A percentile compares a stretch with the other conserved stretches of the same genome.
phyloP scores from a whole-genome alignment of 2,113 vertebrate genomes.

The Calyptomena viridis region DNA sequence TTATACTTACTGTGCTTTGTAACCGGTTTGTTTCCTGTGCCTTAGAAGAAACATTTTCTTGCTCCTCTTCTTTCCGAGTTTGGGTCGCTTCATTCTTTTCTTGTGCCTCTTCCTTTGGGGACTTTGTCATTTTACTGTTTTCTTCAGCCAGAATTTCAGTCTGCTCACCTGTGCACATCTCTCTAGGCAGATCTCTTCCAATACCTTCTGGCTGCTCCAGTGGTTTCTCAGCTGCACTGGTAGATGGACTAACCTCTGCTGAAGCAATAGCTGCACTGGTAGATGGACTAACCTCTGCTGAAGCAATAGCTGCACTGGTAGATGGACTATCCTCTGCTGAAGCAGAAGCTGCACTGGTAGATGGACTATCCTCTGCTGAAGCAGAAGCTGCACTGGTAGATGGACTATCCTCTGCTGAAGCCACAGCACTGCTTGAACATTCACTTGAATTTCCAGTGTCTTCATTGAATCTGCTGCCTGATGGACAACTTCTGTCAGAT shows the following conservation, averaged over 20 bases:
- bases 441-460: neutral
- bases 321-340: neutral
- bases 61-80: neutral
- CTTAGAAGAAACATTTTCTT: neutral
- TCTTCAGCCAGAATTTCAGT: neutral
- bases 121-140: neutral
- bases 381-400: neutral
- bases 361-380: neutral
- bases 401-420: neutral
- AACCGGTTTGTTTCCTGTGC: neutral
- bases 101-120: neutral
- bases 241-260: neutral
- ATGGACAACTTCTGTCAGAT: constrained; percentile 11
- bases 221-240: neutral
- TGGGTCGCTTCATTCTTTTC: neutral
- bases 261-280: neutral
- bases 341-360: neutral
- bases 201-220: neutral
- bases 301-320: neutral
- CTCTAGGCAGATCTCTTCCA: neutral
- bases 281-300: neutral
- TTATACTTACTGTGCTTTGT: constrained; percentile 53
- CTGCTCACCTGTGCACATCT: neutral
- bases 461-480: neutral
- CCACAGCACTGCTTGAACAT: constrained; percentile 6